Evolutionary conservation across 2,113 vertebrate species (phyloP).

Genomic region (Phyllostomus discolor): DNA sequence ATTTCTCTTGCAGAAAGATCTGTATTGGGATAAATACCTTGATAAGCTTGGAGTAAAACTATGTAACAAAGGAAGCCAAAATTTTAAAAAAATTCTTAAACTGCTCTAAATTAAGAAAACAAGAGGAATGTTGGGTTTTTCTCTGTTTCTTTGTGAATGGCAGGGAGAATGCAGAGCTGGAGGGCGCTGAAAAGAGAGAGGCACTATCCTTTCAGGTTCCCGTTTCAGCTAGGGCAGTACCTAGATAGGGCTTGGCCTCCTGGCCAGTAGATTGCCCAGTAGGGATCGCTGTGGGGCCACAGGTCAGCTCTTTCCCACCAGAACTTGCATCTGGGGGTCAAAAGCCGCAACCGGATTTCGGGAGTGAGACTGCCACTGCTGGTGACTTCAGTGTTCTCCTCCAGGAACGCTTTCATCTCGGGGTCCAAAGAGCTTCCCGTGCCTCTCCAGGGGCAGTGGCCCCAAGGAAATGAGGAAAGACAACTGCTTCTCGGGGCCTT

Average conservation of each 20-base stretch:
- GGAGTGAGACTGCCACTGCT: conserved; percentile 87
- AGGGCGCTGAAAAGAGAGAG: not conserved
- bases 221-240: conserved; percentile 66
- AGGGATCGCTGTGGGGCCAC: conserved; percentile 93
- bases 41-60: not conserved
- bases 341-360: conserved; percentile 88
- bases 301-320: conserved; percentile 89
- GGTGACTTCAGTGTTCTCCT: conserved; percentile 88
- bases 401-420: conserved; percentile 81
- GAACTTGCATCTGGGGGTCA: conserved; percentile 90
- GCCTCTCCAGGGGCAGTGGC: not conserved
- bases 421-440: conserved; percentile 61
- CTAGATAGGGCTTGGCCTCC: conserved; percentile 94
- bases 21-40: not conserved
- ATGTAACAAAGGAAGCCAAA: not conserved
- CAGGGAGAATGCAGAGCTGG: not conserved
- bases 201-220: not conserved
- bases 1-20: not conserved
- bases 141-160: not conserved
- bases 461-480: not conserved
- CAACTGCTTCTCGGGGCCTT: not conserved
- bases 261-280: conserved; percentile 97
- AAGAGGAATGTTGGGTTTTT: not conserved
- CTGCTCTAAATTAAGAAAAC: not conserved
- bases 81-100: not conserved